Conservation (phyloP, 1,140 invertebrate species). For the Drosophila cardini region DNA sequence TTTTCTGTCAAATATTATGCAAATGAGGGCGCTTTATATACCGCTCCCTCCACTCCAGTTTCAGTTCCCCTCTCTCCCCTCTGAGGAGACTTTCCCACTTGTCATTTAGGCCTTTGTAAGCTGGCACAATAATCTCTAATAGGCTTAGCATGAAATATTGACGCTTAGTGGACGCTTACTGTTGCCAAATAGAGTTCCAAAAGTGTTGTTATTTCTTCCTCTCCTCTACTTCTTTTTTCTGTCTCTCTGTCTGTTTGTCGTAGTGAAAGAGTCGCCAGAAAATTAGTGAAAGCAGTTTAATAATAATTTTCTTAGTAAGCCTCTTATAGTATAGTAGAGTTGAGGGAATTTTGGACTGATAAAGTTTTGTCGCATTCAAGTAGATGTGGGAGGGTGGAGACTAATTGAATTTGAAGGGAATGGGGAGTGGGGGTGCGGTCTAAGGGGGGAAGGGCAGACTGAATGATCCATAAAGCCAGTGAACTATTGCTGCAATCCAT, state of each 20-base stretch:
- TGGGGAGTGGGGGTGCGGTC: neutral
- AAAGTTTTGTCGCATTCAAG: constrained; percentile 51
- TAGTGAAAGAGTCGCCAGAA: constrained; percentile 52
- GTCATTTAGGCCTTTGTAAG: constrained; percentile 72
- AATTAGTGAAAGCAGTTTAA: constrained; percentile 79
- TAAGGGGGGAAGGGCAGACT: neutral
- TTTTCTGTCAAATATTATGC: constrained; percentile 63
- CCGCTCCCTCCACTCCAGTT: constrained; percentile 25
- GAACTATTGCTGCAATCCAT: constrained; percentile 50
- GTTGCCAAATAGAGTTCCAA: constrained; percentile 70
- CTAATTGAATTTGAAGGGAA: constrained; percentile 63
- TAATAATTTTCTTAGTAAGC: constrained; percentile 62
- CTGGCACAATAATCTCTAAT: constrained; percentile 81
- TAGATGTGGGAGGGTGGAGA: constrained; percentile 41
- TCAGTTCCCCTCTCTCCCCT: neutral
- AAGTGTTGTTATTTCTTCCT: constrained; percentile 53
- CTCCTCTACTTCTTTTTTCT: neutral
- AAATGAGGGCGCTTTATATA: constrained; percentile 57
- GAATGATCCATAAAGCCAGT: constrained; percentile 41
- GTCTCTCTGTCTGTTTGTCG: constrained; percentile 16
- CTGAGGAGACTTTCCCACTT: constrained; percentile 51
- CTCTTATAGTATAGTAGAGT: constrained; percentile 24
- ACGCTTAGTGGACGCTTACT: constrained; percentile 78
- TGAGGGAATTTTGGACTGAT: constrained; percentile 25
- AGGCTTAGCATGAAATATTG: constrained; percentile 82